Conservation (phyloP, 2,888 invertebrate species). For the Hydrotaea diabolus region DNA sequence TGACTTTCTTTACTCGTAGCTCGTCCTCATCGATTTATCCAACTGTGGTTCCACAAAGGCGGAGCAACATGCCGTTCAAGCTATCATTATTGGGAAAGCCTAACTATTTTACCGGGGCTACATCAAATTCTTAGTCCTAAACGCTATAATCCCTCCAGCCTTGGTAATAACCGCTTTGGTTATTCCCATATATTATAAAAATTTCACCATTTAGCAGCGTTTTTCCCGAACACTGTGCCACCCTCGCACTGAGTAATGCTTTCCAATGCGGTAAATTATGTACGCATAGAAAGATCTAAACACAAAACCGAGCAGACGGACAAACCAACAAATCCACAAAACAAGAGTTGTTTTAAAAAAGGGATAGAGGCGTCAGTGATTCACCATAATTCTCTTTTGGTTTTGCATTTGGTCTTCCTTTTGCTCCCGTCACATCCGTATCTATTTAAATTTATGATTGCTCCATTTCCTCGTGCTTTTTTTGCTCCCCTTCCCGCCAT, state of each 20-base stretch:
- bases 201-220: no score
- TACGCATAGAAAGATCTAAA: slow-evolving; percentile 13
- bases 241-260: not conserved
- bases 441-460: slow-evolving; percentile 81
- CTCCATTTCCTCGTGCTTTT: slow-evolving; percentile 78
- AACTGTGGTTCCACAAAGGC: no score
- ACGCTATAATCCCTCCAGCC: no score
- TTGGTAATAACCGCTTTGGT: no score
- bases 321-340: slow-evolving; percentile 15
- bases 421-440: slow-evolving; percentile 68
- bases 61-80: no score
- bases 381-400: slow-evolving; percentile 14
- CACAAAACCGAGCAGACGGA: not conserved
- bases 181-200: no score
- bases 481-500: no score
- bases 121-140: no score
- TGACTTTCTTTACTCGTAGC: no score
- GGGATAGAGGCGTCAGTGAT: slow-evolving; percentile 35
- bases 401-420: slow-evolving; percentile 24
- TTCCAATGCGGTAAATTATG: slow-evolving; percentile 29
- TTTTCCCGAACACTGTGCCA: not conserved
- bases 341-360: slow-evolving; percentile 30
- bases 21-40: no score
- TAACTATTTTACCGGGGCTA: no score
- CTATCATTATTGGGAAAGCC: no score